A percentile compares a stretch with the other conserved stretches of the same genome.
These are phyloP conservation scores for Zoanthus solanderi DNA, from an alignment of 92 coral and sea anemone genomes.

Conservation along the genomic window DNA sequence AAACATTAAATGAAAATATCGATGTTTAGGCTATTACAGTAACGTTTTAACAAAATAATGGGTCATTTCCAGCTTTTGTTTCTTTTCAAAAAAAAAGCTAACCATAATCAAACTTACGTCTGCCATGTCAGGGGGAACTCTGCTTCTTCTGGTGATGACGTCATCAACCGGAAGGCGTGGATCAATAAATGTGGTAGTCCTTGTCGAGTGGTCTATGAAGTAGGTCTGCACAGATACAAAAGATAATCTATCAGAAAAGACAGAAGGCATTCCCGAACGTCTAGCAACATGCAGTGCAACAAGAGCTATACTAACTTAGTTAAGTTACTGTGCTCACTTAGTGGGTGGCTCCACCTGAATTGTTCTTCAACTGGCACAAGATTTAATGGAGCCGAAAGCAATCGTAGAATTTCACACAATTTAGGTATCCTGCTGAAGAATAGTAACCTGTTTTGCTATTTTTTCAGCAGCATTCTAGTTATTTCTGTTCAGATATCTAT, in stretches of 20 bases:
- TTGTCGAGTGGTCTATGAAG: slow-evolving; percentile 91
- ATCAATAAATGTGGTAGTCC: slow-evolving; percentile 97
- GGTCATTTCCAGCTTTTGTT: background rate
- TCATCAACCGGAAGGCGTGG: slow-evolving; percentile 94
- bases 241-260: background rate
- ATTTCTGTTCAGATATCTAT: too few relatives aligned
- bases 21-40: too few relatives aligned
- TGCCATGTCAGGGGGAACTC: slow-evolving; percentile 71
- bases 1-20: too few relatives aligned
- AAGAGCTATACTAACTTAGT: too few relatives aligned
- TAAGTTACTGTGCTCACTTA: too few relatives aligned
- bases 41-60: background rate
- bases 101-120: slow-evolving; percentile 33
- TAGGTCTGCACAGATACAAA: slow-evolving; percentile 70
- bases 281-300: background rate
- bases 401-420: too few relatives aligned
- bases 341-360: too few relatives aligned
- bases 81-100: background rate
- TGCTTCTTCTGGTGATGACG: slow-evolving; percentile 72
- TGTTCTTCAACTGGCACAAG: too few relatives aligned
- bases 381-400: too few relatives aligned
- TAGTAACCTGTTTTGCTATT: too few relatives aligned
- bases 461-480: too few relatives aligned
- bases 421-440: too few relatives aligned
- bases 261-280: background rate